Evolutionary conservation across 2,113 vertebrate genomes (phyloP), one percentile per base, ranked within the genome.

Genomic region (Alethe castanea): DNA sequence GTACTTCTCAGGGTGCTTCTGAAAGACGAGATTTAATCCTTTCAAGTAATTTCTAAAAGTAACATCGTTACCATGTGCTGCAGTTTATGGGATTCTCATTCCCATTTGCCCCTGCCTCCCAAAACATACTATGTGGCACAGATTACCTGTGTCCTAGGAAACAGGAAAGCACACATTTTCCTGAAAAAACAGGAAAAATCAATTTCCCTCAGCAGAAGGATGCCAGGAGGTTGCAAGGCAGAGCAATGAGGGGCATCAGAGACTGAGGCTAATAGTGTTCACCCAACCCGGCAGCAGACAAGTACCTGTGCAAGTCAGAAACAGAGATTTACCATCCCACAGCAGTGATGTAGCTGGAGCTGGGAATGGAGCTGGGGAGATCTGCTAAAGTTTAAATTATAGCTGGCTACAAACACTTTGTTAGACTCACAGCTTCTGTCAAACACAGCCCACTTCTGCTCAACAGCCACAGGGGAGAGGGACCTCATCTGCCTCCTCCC

Each of bases 51-150:
- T 72, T 70, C 19, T 82, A 36, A 23, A 86, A 56, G 38, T 42
- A 23, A 23, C 80, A 62, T 54, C 0, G 0, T 84, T 92, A 66
- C n/a, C 44, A 19, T 26, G n/a, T 66, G 53, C 52, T 88, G 28
- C 36, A 65, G 45, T 16, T 84, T 78, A 65, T 77, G 50, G 33
- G 47, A 36, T 85, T 92, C 94, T 92, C 56, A 53, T 38, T 61
- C 11, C 50, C 11, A 11, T 50, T 81, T 71, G 5, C 29, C 40
- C 38, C 31, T 25, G 25, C n/a, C 40, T 64, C 53, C 48, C 25
- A 18, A 54, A 79, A 76, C 3, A 13, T 12, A 48, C 7, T 36
- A 42, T 0, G 0, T 50, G 52, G 44, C 66, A 82, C 25, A 50
- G 31, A 19, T 52, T 65, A 73, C 31, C 23, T 50, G 36, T 69